phyloP scores from a whole-genome alignment of 2,113 vertebrate species.

The Entomyzon cyanotis region DNA sequence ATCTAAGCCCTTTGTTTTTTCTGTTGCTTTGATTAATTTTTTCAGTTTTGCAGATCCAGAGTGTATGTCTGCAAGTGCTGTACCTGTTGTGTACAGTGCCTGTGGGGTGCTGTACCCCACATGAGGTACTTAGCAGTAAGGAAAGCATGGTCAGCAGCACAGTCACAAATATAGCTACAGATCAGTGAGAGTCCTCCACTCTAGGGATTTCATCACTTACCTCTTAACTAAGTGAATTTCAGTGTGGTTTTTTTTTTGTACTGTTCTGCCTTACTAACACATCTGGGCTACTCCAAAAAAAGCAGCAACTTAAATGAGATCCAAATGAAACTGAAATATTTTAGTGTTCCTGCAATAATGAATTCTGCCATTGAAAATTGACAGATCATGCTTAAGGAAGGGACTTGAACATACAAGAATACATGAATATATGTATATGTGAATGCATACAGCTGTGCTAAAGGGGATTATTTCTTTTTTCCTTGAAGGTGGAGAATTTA shows the following conservation, averaged over 20 bases:
- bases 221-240: background rate
- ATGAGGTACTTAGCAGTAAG: background rate
- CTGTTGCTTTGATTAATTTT: background rate
- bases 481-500: background rate
- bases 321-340: background rate
- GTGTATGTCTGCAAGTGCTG: background rate
- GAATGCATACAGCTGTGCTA: background rate
- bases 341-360: background rate
- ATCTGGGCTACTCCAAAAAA: background rate
- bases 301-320: background rate
- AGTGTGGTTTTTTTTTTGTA: background rate
- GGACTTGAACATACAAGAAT: background rate
- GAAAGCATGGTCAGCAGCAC: background rate
- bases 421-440: too few relatives aligned
- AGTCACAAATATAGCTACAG: background rate
- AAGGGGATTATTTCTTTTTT: background rate
- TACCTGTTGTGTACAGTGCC: background rate
- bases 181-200: background rate
- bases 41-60: background rate
- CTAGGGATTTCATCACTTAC: background rate
- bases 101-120: background rate
- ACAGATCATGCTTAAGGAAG: rapidly evolving
- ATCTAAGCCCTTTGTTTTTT: background rate
- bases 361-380: background rate
- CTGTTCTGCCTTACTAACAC: background rate